Base-by-base conservation (phyloP, 2,888 invertebrate species). In the Scrobipalpa atriplicella region DNA sequence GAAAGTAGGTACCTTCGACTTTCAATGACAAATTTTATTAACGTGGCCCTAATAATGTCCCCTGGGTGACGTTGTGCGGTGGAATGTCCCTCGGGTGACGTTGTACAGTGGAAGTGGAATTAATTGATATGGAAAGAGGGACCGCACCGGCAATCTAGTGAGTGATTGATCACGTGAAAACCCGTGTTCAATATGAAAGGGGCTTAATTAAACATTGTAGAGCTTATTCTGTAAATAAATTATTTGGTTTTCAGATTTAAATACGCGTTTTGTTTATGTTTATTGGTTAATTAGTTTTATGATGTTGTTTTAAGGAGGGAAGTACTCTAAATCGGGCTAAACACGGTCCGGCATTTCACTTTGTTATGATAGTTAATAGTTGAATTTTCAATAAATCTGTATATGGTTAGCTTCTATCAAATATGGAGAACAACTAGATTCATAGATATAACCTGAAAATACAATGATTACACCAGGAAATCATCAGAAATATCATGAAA, bases 131-230 rank as follows among this genome's bases (percentile, higher is more conserved):
- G 65, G 60, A 64, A 41, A 43, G 64, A 58, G 58, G 58, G 58
- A n/a, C 16, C 38, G 16, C 16, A 58, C 58, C 11, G 29, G 36
- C n/a, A 58, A 58, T 38, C 38, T n/a, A 16, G 58, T 38, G 38
- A 9, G n/a, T 58, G 38, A 58, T 58, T 58, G 58, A 58, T 58
- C 38, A 38, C 36, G 36, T 58, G 36, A 58, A 16, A 58, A 58
- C 18, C 21, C 21, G 18, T 21, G 19, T 54, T 63, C 69, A 70
- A 70, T 74, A 74, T 75, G 71, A 74, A 21, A 47, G 47, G 47
- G 47, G 47, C 47, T 47, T 47, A 54, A 54, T 54, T 11, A 52
- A 52, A 19, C 19, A 19, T 52, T 52, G 52, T 16, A 19, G 6
- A 18, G 10, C 16, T 9, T 16, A 52, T 19, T 52, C 18, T 2